A percentile compares a stretch with the other conserved stretches of the same genome.
Evolutionary conservation across 2,888 invertebrate genomes (phyloP).

Genomic region (Yponomeuta cagnagella): DNA sequence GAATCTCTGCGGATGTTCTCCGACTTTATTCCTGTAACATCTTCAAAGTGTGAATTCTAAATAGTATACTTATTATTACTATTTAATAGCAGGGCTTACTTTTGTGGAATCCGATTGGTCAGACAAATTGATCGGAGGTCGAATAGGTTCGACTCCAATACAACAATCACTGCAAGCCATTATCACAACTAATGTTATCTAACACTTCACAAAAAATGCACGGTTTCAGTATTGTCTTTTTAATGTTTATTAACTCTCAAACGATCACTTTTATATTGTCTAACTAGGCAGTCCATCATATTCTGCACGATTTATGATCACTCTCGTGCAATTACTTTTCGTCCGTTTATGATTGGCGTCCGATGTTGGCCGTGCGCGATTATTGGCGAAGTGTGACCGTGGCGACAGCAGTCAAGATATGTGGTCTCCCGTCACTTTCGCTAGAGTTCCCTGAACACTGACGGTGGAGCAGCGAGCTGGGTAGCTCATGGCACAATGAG

Average conservation of each 20-base stretch:
- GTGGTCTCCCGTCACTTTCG: slow-evolving; percentile 59
- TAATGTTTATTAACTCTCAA: slow-evolving; percentile 12
- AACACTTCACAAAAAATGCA: slow-evolving; percentile 47
- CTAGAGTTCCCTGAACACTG: slow-evolving; percentile 51
- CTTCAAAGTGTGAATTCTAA: background rate
- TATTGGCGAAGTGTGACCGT: slow-evolving; percentile 6
- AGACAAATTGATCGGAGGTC: slow-evolving; percentile 84
- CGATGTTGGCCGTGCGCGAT: slow-evolving; percentile 6
- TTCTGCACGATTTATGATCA: slow-evolving; percentile 19
- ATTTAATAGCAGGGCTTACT: slow-evolving; percentile 69
- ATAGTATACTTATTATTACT: no score
- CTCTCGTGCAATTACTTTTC: slow-evolving; percentile 1
- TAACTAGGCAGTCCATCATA: slow-evolving; percentile 21
- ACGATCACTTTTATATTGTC: slow-evolving; percentile 25
- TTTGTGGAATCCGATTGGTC: slow-evolving; percentile 84
- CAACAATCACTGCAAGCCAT: slow-evolving; percentile 82
- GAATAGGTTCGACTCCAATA: slow-evolving; percentile 80
- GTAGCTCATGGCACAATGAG: slow-evolving; percentile 70
- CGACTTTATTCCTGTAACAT: background rate
- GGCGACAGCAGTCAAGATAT: background rate
- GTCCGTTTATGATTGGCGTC: slow-evolving; percentile 22
- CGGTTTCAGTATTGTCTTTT: slow-evolving; percentile 29
- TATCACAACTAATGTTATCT: slow-evolving; percentile 33
- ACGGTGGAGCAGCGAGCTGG: slow-evolving; percentile 61
- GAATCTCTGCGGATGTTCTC: background rate